Conservation (phyloP, 1,140 invertebrate species). For the Micrasema minimum region DNA sequence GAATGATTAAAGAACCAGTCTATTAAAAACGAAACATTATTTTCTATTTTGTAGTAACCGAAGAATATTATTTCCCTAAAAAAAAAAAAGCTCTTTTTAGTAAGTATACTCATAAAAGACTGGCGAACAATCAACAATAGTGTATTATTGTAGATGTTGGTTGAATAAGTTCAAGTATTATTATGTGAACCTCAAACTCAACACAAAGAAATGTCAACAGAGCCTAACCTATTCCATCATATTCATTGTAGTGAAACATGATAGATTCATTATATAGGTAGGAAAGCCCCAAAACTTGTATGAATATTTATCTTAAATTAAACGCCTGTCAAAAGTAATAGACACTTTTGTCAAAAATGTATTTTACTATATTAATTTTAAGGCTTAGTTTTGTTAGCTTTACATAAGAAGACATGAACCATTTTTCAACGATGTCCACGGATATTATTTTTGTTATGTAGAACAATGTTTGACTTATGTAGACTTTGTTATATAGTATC, state of each 20-base stretch:
- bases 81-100: no score
- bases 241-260: slow-evolving; percentile 3
- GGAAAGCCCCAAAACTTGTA: neutral
- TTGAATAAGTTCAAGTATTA: no score
- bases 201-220: slow-evolving; percentile 20
- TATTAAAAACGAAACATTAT: no score
- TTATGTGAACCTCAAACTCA: no score
- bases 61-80: no score
- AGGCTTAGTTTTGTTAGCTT: slow-evolving; percentile 6
- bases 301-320: slow-evolving; percentile 36
- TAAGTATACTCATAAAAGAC: no score
- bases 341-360: slow-evolving; percentile 14
- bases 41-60: no score
- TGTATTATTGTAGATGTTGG: no score
- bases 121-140: no score
- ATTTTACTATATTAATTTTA: slow-evolving; percentile 23
- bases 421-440: slow-evolving; percentile 21
- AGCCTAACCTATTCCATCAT: slow-evolving; percentile 2
- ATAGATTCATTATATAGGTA: neutral
- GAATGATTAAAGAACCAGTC: no score
- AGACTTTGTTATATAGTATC: no score
- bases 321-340: slow-evolving; percentile 31
- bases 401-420: neutral
- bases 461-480: slow-evolving; percentile 1
- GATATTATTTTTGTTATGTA: no score